phyloP scores from a whole-genome alignment of 2,888 invertebrate genomes.

The Caenorhabditis becei region DNA sequence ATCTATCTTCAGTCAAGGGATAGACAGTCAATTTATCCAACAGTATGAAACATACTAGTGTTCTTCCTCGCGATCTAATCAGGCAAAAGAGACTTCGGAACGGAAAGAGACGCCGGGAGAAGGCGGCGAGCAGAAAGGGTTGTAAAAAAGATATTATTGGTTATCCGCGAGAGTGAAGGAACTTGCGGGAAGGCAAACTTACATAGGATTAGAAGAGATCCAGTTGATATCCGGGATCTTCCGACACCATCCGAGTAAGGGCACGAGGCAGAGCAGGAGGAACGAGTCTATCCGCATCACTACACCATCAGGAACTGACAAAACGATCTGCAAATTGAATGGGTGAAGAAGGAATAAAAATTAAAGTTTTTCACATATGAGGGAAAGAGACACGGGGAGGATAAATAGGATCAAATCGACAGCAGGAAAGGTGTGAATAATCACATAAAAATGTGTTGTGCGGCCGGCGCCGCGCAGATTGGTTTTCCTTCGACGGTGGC shows the following conservation, averaged over 20 bases:
- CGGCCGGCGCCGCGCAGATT: constrained; percentile 27
- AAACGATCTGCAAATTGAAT: too few species aligned
- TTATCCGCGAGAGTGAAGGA: constrained; percentile 20
- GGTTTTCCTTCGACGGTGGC: constrained; percentile 18
- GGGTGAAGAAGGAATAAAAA: constrained; percentile 1
- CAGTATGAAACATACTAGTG: constrained; percentile 57
- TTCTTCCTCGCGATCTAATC: constrained; percentile 60
- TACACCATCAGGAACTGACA: constrained; percentile 48
- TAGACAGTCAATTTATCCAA: constrained; percentile 48
- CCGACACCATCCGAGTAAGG: constrained; percentile 22
- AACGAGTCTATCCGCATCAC: constrained; percentile 41
- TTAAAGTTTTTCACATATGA: too few species aligned
- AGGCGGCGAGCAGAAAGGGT: constrained; percentile 59
- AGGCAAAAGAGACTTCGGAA: constrained; percentile 21
- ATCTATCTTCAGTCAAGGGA: constrained; percentile 44
- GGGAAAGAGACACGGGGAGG: not conserved
- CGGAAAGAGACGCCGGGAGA: constrained; percentile 37
- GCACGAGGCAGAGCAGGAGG: constrained; percentile 33
- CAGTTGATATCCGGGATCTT: constrained; percentile 57
- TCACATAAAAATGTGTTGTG: constrained; percentile 49
- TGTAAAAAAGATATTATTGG: constrained; percentile 43
- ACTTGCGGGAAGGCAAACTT: constrained; percentile 11
- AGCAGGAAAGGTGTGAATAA: constrained; percentile 57
- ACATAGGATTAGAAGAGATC: constrained; percentile 54
- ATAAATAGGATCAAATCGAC: constrained; percentile 50